Percentiles rank a stretch among this genome's conserved stretches.
These are phyloP conservation scores for Sympetrum striolatum DNA, from an alignment of 2,888 invertebrate genomes.

Conservation along the genomic window DNA sequence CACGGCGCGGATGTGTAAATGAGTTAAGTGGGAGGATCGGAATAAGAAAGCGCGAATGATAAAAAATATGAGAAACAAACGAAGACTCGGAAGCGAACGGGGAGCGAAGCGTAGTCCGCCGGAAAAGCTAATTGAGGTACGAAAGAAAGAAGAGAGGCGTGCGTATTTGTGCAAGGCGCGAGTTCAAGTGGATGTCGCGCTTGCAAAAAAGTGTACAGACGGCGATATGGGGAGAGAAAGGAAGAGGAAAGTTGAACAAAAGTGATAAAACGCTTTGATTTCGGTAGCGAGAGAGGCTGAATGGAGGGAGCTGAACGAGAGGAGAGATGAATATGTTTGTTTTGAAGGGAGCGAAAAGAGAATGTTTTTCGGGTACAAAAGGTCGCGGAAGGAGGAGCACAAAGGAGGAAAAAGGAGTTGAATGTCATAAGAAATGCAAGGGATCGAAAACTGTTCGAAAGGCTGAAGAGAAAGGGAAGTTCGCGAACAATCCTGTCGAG, in stretches of 20 bases:
- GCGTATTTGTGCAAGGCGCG: neutral
- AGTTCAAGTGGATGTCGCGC: neutral
- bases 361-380: neutral
- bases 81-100: neutral
- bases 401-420: neutral
- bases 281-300: neutral
- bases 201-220: neutral
- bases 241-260: neutral
- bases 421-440: neutral
- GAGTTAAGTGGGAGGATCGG: neutral
- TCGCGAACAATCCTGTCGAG: neutral
- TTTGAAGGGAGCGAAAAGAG: neutral
- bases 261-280: neutral
- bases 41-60: neutral
- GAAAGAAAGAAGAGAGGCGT: neutral
- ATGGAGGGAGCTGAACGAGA: neutral
- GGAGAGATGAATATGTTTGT: neutral
- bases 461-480: neutral
- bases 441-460: neutral
- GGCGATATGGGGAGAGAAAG: neutral
- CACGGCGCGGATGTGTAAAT: no score
- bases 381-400: neutral
- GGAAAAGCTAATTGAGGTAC: neutral
- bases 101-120: neutral
- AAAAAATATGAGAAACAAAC: neutral